Evolutionary conservation across 2,113 vertebrate species (phyloP), one percentile per base, ranked within the genome.

Genomic region (Mugil cephalus): DNA sequence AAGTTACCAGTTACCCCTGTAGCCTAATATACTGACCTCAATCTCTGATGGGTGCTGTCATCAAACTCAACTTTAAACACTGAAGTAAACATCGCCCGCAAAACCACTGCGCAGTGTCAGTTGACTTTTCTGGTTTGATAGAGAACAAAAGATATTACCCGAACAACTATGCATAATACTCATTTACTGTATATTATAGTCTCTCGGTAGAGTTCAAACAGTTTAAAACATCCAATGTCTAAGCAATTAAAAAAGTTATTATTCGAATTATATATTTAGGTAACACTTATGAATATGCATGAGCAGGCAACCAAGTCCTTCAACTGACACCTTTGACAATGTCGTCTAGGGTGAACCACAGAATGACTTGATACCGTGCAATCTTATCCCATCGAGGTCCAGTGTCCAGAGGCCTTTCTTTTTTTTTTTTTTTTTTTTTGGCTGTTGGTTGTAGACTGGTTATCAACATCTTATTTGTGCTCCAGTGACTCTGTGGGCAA

Each of bases 361-460:
- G 69, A 84, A 88, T 69, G 83, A 92, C 82, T 80, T 89, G 88
- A 93, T 94, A 91, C 87, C 56, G 11, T 92, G 93, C 85, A 92
- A 94, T 90, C 87, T 85, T 87, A 94, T 90, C 87, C 75, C 51
- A 14, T 50, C 75, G 56, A 62, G 82, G 83, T 80, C 59, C 76
- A 77, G 68, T 80, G 78, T 86, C 90, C 77, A 80, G 59, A 74
- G 76, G 43, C 69, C 68, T 80, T 63, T 30, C 5, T 30, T 30
- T 62, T 70, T 81, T 83, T 78, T 80, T n/a, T n/a, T n/a, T 30
- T 30, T 30, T 30, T 62, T 70, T 81, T 83, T 78, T 80, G 81
- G 77, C 85, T 68, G 63, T 30, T 67, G 79, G 69, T 63, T 82
- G 72, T 69, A 62, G 85, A 63, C 62, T 15, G 65, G 80, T 90